These are phyloP conservation scores for Pteromalus puparum DNA, from an alignment of 1,140 invertebrate species.

Conservation along the genomic window DNA sequence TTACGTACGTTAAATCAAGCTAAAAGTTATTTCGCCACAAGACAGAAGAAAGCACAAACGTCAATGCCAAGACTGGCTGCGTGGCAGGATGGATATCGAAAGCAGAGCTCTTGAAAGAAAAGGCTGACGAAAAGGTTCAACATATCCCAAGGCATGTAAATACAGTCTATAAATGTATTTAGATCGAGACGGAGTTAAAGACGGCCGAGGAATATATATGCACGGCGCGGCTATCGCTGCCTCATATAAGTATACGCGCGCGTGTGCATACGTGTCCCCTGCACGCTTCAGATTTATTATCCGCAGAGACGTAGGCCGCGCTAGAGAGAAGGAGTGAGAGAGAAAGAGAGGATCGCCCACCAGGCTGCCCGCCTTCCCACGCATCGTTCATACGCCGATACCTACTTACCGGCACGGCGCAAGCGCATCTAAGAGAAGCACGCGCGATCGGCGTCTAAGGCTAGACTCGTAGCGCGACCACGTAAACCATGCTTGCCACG, in stretches of 20 bases:
- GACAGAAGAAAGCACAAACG: too few relatives aligned
- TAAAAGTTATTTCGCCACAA: too few relatives aligned
- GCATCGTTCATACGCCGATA: conserved; percentile 63
- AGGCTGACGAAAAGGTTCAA: neutral
- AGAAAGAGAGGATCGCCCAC: conserved; percentile 54
- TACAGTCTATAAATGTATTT: conserved; percentile 5
- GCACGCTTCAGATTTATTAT: conserved; percentile 63
- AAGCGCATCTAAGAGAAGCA: neutral
- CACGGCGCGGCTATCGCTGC: neutral
- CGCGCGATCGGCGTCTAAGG: neutral
- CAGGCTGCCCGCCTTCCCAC: conserved; percentile 59
- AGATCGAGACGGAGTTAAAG: neutral
- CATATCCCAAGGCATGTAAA: conserved; percentile 12
- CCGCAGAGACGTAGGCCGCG: conserved; percentile 62
- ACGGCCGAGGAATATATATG: neutral
- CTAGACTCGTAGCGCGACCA: neutral
- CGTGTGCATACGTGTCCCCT: neutral
- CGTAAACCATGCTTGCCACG: neutral
- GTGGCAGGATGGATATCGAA: neutral
- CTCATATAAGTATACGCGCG: neutral
- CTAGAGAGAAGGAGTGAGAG: too few relatives aligned
- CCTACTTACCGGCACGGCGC: conserved; percentile 57
- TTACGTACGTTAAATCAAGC: too few relatives aligned
- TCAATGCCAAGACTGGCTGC: too few relatives aligned
- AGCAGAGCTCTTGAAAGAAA: neutral